These are phyloP conservation scores for Chymomyza caudatula DNA, from an alignment of 2,888 invertebrate species.

Conservation along the genomic window DNA sequence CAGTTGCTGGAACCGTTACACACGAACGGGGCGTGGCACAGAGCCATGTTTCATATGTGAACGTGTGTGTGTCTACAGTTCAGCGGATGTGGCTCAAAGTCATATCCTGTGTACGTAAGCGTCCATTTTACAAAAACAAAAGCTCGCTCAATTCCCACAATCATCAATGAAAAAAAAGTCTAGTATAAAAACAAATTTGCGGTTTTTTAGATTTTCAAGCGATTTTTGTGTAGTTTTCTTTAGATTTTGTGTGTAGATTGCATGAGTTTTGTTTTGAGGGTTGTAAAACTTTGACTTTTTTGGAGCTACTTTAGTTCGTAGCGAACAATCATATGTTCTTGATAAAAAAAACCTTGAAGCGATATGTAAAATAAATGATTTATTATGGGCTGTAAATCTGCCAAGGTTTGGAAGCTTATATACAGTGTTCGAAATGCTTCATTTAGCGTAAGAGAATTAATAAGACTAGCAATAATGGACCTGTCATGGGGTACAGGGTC, in stretches of 20 bases:
- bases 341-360: no score
- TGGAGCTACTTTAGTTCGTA: not conserved
- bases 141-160: slow-evolving; percentile 43
- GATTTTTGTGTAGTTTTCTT: not conserved
- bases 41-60: slow-evolving; percentile 29
- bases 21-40: slow-evolving; percentile 34
- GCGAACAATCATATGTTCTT: slow-evolving; percentile 11
- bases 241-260: not conserved
- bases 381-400: no score
- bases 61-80: slow-evolving; percentile 3
- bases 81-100: slow-evolving; percentile 64
- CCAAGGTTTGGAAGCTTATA: no score
- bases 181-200: slow-evolving; percentile 1
- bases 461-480: no score
- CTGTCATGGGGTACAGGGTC: no score
- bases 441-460: no score
- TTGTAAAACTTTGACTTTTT: slow-evolving; percentile 4
- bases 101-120: slow-evolving; percentile 58
- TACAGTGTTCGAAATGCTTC: no score
- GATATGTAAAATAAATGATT: no score
- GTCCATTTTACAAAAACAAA: slow-evolving; percentile 39
- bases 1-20: not conserved
- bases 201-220: not conserved
- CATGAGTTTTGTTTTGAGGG: slow-evolving; percentile 14
- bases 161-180: slow-evolving; percentile 31